Conservation (phyloP, 2,113 vertebrate species). For the Sus scrofa region DNA sequence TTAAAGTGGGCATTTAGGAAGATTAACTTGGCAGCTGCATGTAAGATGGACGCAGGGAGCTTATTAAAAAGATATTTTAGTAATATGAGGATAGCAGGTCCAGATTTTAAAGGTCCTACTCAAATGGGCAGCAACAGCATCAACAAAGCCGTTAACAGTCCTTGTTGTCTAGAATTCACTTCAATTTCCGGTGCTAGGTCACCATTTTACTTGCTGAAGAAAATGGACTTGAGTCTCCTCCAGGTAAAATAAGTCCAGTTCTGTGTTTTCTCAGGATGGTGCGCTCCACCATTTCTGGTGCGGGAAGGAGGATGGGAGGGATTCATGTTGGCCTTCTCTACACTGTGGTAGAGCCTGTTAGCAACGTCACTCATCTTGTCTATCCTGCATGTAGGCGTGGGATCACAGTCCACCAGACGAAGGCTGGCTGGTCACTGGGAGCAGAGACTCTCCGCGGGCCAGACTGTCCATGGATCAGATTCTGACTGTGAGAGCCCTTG, state of each 20-base stretch:
- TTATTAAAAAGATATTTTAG: constrained; percentile 72
- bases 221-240: not conserved
- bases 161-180: constrained; percentile 2
- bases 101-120: constrained; percentile 43
- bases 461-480: no score
- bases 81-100: constrained; percentile 25
- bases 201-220: not conserved
- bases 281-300: not conserved
- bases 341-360: not conserved
- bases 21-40: constrained; percentile 64
- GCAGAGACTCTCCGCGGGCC: no score
- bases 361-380: not conserved
- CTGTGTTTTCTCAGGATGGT: not conserved
- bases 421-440: not conserved
- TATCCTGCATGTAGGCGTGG: not conserved
- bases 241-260: not conserved
- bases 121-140: not conserved
- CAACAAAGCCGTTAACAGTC: not conserved
- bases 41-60: constrained; percentile 29
- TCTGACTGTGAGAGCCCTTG: not conserved
- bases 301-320: not conserved
- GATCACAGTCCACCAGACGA: not conserved
- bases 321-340: not conserved
- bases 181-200: not conserved
- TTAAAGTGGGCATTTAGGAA: constrained; percentile 58